Base-by-base conservation (phyloP, 2,797 vertebrate genomes). In the Sebastes hubbsi region DNA sequence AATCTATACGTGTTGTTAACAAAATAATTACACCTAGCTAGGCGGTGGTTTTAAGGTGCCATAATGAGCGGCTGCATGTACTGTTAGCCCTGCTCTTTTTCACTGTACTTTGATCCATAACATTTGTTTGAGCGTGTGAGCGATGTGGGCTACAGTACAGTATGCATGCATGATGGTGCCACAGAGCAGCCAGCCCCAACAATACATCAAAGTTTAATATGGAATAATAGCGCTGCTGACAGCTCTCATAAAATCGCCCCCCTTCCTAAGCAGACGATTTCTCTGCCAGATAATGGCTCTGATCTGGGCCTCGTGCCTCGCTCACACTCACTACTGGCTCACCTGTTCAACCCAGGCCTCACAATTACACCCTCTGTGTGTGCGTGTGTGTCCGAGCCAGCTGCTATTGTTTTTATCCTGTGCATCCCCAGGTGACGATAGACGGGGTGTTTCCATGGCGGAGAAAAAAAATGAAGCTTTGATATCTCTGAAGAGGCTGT, bases 181-280 rank as follows among this genome's bases (percentile, higher is more conserved):
- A 67, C 74, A 52, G 80, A 81, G 80, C 81, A 85, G 82, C 82
- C 80, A 86, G 83, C 76, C 81, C 87, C 72, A 86, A 93, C 88
- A 91, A 88, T 93, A 87, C 91, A 94, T 95, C 93, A 95, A 93
- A 95, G 91, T 95, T 93, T 93, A 89, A 93, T 91, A 88, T 46
- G 61, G 83, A 93, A 94, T 94, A 93, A 95, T 88, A 90, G 92
- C 83, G 32, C 82, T 73, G 92, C 87, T 94, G 92, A 95, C 91
- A 93, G 93, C 89, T 90, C 79, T 82, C 73, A 78, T 91, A 90
- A 94, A 94, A 90, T 87, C 68, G 2, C 46, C 83, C 55, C 49
- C 80, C 87, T 82, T 81, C 29, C 54, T 24, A 80, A 86, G 82
- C 83, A 87, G 85, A 85, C 16, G 76, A 94, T 95, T 88, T 84